Evolutionary conservation across 1,140 invertebrate species (phyloP).

Genomic region (Zaprionus kolodkinae): DNA sequence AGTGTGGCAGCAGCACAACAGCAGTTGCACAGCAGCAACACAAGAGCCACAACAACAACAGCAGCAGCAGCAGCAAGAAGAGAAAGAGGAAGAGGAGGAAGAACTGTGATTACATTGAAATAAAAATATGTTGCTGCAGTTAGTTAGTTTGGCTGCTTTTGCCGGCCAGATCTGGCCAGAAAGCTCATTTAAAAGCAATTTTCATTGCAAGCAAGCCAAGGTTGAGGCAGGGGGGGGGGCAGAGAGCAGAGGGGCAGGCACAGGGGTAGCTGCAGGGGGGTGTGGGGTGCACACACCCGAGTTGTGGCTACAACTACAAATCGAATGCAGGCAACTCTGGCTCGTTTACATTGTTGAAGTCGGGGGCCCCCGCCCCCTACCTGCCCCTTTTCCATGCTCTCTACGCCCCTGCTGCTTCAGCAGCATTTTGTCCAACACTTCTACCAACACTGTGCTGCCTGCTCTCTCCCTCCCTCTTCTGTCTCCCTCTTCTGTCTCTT

Average conservation of each 20-base stretch:
- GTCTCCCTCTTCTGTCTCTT: not conserved
- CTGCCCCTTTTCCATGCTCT: not conserved
- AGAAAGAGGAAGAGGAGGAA: slow-evolving; percentile 2
- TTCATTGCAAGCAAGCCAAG: slow-evolving; percentile 61
- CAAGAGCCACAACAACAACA: not conserved
- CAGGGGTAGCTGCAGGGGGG: slow-evolving; percentile 2
- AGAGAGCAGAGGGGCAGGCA: not conserved
- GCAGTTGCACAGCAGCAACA: not conserved
- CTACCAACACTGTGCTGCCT: not conserved
- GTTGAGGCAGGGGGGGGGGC: not conserved
- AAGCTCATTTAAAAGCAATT: slow-evolving; percentile 77
- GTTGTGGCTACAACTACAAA: slow-evolving; percentile 41
- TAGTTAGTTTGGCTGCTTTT: slow-evolving; percentile 14
- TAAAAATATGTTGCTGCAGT: slow-evolving; percentile 24
- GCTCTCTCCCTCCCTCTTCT: not conserved
- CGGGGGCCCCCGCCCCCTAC: not conserved
- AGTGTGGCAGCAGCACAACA: not conserved
- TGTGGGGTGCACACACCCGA: slow-evolving; percentile 18
- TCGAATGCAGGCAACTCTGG: slow-evolving; percentile 23
- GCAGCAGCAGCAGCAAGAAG: not conserved
- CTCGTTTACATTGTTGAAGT: slow-evolving; percentile 48
- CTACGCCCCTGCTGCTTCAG: not conserved
- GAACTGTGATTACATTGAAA: slow-evolving; percentile 48
- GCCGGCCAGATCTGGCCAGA: slow-evolving; percentile 39
- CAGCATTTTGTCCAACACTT: not conserved